These are phyloP conservation scores for Osmerus eperlanus DNA, from an alignment of 2,113 vertebrate genomes.

Conservation along the genomic window DNA sequence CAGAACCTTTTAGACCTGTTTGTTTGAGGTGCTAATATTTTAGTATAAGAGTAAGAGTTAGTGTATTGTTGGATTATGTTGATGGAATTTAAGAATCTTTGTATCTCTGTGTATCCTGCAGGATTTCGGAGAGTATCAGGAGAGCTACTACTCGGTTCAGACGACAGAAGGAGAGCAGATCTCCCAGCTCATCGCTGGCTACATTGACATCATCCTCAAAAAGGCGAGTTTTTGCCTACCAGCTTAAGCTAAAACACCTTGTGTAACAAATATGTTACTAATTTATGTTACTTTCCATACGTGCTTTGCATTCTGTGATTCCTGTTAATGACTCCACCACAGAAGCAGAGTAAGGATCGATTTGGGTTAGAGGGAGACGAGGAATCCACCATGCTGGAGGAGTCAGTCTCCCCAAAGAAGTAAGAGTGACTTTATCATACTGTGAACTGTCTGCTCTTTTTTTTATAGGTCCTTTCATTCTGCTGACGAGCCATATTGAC, in stretches of 20 bases:
- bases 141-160: constrained; percentile 98
- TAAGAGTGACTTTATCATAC: constrained; percentile 58
- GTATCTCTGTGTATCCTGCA: constrained; percentile 39
- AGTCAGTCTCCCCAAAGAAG: constrained; percentile 98
- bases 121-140: constrained; percentile 99
- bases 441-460: constrained; percentile 12
- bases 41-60: too few species aligned
- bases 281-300: constrained; percentile 8
- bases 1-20: too few species aligned
- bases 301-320: background rate
- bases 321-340: constrained; percentile 9
- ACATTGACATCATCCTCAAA: constrained; percentile 98
- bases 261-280: background rate
- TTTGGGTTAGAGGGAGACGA: constrained; percentile 98
- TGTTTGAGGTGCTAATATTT: too few species aligned
- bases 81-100: background rate
- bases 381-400: constrained; percentile 97
- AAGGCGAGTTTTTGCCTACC: constrained; percentile 75
- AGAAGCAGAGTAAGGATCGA: constrained; percentile 99
- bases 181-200: constrained; percentile 97
- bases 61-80: too few species aligned
- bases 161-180: constrained; percentile 98
- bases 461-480: background rate
- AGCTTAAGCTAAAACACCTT: background rate
- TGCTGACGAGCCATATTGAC: constrained; percentile 30